A percentile compares a stretch with the other conserved stretches of the same genome.
phyloP scores from a whole-genome alignment of 2,113 vertebrate species.

The Phaethon lepturus region DNA sequence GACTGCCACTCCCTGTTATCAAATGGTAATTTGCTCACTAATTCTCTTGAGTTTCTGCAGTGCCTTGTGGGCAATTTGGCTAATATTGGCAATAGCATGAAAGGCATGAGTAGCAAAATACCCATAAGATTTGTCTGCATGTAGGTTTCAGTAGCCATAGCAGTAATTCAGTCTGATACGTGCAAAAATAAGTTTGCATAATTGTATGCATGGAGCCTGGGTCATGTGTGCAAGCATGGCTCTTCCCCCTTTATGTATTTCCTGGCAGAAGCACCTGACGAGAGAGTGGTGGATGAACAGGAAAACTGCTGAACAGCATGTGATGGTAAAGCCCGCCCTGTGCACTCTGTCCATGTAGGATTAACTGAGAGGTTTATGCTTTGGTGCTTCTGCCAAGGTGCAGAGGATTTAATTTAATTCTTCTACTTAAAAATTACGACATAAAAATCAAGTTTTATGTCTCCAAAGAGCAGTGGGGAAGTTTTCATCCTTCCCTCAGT shows the following conservation, averaged over 20 bases:
- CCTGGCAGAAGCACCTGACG: not conserved
- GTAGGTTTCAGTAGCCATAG: not conserved
- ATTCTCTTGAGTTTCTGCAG: not conserved
- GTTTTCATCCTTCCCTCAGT: not conserved
- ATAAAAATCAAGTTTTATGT: not conserved
- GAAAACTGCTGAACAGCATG: not conserved
- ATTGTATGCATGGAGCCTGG: not conserved
- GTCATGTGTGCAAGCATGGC: not conserved
- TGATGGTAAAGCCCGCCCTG: not conserved
- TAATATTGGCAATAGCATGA: not conserved
- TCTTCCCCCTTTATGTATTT: not conserved
- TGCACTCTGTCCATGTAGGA: accelerated
- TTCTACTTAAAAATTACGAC: not conserved
- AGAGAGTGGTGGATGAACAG: not conserved
- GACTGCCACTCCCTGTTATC: not conserved
- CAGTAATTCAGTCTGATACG: not conserved
- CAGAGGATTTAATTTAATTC: not conserved
- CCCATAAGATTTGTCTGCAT: not conserved
- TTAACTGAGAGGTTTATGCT: not conserved
- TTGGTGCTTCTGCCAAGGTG: not conserved
- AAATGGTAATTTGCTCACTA: not conserved
- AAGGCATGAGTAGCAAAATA: not conserved
- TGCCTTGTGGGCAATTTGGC: not conserved
- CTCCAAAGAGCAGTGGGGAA: not conserved
- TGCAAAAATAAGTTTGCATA: not conserved